A percentile compares a stretch with the other conserved stretches of the same genome.
Conservation (phyloP, 2,888 invertebrate genomes). For the Trissoscelio sp. region DNA sequence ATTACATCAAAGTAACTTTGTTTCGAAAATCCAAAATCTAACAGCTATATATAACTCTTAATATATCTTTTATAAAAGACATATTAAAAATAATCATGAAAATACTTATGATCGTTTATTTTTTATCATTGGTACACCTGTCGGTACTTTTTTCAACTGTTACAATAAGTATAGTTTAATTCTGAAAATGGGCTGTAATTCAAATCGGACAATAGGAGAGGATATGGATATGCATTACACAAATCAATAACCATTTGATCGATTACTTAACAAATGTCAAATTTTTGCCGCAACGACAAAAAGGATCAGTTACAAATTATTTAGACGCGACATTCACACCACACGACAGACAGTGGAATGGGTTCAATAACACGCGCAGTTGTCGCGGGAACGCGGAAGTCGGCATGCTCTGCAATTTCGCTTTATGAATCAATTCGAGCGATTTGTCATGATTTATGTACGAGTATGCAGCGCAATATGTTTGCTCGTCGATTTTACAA, state of each 20-base stretch:
- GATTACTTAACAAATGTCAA: constrained; percentile 28
- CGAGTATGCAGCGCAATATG: constrained; percentile 40
- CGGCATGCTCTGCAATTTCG: constrained; percentile 48
- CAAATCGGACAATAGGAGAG: no score
- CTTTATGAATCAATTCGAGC: constrained; percentile 56
- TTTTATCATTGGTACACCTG: no score
- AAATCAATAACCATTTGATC: constrained; percentile 4
- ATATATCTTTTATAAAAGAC: no score
- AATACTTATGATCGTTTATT: no score
- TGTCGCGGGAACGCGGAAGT: constrained; percentile 52
- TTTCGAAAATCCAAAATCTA: no score
- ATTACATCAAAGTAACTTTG: no score
- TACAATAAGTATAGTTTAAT: no score
- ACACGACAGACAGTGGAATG: constrained; percentile 29
- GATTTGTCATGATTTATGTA: constrained; percentile 58
- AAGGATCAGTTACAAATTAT: constrained; percentile 41
- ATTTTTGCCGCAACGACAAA: constrained; percentile 31
- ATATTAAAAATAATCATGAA: no score
- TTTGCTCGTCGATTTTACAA: constrained; percentile 56
- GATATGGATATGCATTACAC: no score
- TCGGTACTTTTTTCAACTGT: no score
- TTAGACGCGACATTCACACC: constrained; percentile 33
- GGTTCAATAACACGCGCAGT: constrained; percentile 45
- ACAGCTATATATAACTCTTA: no score
- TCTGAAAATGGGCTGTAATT: no score